Base-by-base conservation (phyloP, 2,113 vertebrate species). In the Limanda limanda region DNA sequence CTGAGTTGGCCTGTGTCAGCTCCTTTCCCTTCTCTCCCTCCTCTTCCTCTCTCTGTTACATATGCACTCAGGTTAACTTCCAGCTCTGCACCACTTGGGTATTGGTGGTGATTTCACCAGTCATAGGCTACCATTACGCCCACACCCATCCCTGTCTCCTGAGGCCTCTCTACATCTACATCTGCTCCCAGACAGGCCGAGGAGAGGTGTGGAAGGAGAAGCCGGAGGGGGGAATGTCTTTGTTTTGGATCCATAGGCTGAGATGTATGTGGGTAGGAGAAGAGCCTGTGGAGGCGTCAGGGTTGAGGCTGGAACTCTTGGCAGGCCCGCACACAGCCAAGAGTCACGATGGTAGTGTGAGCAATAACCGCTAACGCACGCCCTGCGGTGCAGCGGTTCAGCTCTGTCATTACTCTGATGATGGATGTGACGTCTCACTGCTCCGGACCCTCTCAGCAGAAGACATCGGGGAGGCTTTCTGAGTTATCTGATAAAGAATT, bases 71-170 rank as follows among this genome's bases (percentile, higher is more conserved):
- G 31, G 31, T 31, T 31, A 1, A 31, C 31, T 8, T 88, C 90
- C 83, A 87, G 82, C 21, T 77, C 81, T 48, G 51, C 78, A 68
- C 72, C 77, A n/a, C 78, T 23, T 60, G 80, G 60, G 82, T 75
- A 79, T 86, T 81, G 79, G 70, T 71, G 71, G 80, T 88, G 90
- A 91, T 91, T 85, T 91, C 84, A 92, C 86, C 84, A 84, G 83
- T 81, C 74, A 54, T 48, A n/a, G n/a, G n/a, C n/a, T n/a, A 62
- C 79, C 75, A 81, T 74, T 63, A 78, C 47, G 75, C 35, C 84
- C 76, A 87, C 88, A 81, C 90, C 92, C 91, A 84, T 85, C 79
- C 73, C 48, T 1, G 59, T 1, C 91, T 80, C 92, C 5, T 42
- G 83, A 82, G 85, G 74, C 76, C 68, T 68, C 78, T 74, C 78